Evolutionary conservation across 2,888 invertebrate species (phyloP).

Genomic region (Rutpela maculata): DNA sequence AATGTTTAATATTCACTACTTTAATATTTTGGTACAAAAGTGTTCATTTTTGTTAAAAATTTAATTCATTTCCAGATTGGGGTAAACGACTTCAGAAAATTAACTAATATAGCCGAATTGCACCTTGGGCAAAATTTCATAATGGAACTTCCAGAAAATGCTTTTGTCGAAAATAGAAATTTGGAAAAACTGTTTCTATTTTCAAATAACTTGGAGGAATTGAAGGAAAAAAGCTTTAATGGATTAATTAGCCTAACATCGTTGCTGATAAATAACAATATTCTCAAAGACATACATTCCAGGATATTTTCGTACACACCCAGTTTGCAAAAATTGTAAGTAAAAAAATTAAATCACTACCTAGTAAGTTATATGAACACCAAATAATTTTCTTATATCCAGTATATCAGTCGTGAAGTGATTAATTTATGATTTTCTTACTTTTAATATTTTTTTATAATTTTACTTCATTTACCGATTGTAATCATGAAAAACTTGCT

Average conservation of each 20-base stretch:
- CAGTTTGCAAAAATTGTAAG: constrained; percentile 84
- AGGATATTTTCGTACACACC: constrained; percentile 80
- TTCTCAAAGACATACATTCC: constrained; percentile 79
- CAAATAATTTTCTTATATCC: no score
- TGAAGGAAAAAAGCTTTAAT: constrained; percentile 78
- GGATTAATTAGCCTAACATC: constrained; percentile 81
- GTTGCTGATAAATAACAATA: constrained; percentile 83
- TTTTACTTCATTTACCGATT: no score
- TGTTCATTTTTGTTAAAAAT: neutral
- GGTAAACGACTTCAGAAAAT: constrained; percentile 76
- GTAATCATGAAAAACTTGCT: no score
- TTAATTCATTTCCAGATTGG: constrained; percentile 74
- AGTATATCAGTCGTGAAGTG: no score
- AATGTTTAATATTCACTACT: no score
- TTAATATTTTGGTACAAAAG: no score
- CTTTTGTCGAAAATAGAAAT: constrained; percentile 77
- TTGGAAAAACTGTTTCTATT: constrained; percentile 83
- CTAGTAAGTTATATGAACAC: no score
- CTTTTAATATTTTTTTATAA: no score
- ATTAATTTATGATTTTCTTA: no score
- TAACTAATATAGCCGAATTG: constrained; percentile 78
- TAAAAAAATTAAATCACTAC: constrained; percentile 53
- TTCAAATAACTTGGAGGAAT: constrained; percentile 80
- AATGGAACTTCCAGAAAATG: constrained; percentile 76
- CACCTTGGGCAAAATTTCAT: constrained; percentile 83